Conservation (phyloP, 1,140 invertebrate genomes). For the Drosophila gunungcola region DNA sequence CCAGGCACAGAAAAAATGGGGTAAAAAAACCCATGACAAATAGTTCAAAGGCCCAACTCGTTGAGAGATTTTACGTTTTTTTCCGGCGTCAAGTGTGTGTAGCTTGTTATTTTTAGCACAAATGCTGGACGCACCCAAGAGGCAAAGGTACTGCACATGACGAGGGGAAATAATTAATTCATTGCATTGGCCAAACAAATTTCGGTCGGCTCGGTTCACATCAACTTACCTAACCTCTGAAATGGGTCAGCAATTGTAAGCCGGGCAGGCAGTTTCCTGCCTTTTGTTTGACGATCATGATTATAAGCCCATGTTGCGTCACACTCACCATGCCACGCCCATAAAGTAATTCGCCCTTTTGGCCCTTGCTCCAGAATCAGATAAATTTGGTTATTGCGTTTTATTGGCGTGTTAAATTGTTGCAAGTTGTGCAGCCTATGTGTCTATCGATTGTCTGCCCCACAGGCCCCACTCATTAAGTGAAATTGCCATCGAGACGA, state of each 20-base stretch:
- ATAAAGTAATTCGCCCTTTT: conserved; percentile 56
- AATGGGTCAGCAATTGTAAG: conserved; percentile 77
- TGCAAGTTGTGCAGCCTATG: conserved; percentile 50
- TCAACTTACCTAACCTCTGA: conserved; percentile 24
- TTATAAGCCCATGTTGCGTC: conserved; percentile 32
- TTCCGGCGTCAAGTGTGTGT: conserved; percentile 48
- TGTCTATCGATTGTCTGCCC: conserved; percentile 47
- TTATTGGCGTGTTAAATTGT: conserved; percentile 69
- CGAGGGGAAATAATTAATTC: conserved; percentile 75
- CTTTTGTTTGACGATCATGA: conserved; percentile 65
- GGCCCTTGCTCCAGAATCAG: conserved; percentile 46
- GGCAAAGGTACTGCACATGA: conserved; percentile 41
- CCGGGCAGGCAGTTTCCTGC: conserved; percentile 53
- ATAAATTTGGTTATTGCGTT: conserved; percentile 54
- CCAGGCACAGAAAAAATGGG: conserved; percentile 15
- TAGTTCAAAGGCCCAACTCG: conserved; percentile 64
- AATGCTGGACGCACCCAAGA: conserved; percentile 53
- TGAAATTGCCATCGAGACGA: conserved; percentile 36
- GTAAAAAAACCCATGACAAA: conserved; percentile 65
- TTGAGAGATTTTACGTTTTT: conserved; percentile 27
- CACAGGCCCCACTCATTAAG: conserved; percentile 48
- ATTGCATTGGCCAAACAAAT: conserved; percentile 69
- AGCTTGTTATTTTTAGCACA: conserved; percentile 76
- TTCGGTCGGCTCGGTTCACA: conserved; percentile 25
- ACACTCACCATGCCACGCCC: conserved; percentile 26